Base-by-base conservation (phyloP, 2,113 vertebrate species). In the Clupea harengus region DNA sequence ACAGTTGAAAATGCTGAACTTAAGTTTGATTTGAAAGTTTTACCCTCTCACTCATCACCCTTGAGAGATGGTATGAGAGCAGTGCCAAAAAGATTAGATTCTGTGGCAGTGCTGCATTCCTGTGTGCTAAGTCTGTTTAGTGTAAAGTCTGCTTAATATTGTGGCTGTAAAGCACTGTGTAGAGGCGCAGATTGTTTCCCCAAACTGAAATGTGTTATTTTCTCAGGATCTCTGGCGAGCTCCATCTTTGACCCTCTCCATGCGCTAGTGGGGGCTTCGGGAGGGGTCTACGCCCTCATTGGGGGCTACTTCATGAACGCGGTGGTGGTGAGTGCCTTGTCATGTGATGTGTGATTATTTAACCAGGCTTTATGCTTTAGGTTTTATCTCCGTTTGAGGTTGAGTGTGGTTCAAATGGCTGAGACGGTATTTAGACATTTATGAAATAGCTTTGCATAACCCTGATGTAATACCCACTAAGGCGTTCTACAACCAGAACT, bases 281-380 rank as follows among this genome's bases (percentile, higher is more conserved):
- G 97, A 39, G 97, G 97, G 0, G 96, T 97, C 60, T 98, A 98
- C 49, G 97, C 97, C 18, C 94, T 98, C 10, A 94, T 97, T 0
- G 97, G 97, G 52, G 97, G 97, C 20, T 98, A 96, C 87, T 97
- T 98, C 78, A 98, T 97, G 96, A 98, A 98, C 22, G 94, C 96
- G 45, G 54, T 98, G 44, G 96, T 98, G 96, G 97, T 98, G 93
- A 95, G 96, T 90, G 28, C 22, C 17, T 11, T 46, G 15, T 15
- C 60, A 50, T 57, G 20, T 54, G 25, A 57, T 17, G 18, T 57
- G 17, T 2, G 17, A 57, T 17, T 57, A 20, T 57, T 57, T 57
- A 52, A 22, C 20, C 20, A 64, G 22, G n/a, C n/a, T 64, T n/a
- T 25, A 64, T 25, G 60, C 22, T 64, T 64, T 25, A 64, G 60